phyloP scores from a whole-genome alignment of 2,113 vertebrate genomes.

The Paralichthys olivaceus region DNA sequence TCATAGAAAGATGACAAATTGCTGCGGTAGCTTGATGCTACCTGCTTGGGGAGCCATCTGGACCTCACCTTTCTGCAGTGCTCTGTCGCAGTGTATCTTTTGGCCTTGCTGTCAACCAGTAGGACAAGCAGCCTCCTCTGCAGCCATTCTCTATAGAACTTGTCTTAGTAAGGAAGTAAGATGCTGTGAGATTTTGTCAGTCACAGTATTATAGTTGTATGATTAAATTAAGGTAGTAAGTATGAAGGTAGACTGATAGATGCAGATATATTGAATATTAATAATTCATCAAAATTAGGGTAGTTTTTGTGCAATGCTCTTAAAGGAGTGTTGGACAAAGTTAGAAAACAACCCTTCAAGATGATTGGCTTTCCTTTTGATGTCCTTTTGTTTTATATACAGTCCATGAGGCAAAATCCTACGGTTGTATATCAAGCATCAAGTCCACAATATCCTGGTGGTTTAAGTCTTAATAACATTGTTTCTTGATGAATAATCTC shows the following conservation, averaged over 20 bases:
- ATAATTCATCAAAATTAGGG: no score
- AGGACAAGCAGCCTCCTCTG: slow-evolving; percentile 31
- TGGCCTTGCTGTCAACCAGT: slow-evolving; percentile 41
- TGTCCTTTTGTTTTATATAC: neutral
- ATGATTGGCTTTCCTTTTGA: no score
- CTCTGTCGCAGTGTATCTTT: slow-evolving; percentile 39
- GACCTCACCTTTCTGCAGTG: slow-evolving; percentile 52
- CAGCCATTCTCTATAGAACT: slow-evolving; percentile 23
- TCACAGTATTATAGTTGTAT: neutral
- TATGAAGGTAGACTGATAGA: neutral
- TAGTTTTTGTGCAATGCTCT: neutral
- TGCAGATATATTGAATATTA: no score
- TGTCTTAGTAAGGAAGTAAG: slow-evolving; percentile 11
- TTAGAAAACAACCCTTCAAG: neutral
- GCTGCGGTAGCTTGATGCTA: slow-evolving; percentile 47
- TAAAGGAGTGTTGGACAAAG: neutral
- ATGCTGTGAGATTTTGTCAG: neutral
- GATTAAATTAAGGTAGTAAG: neutral
- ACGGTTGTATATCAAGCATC: slow-evolving; percentile 16
- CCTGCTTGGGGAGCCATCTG: slow-evolving; percentile 46
- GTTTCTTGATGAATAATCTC: no score
- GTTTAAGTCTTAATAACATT: neutral
- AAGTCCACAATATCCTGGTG: slow-evolving; percentile 20
- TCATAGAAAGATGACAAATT: slow-evolving; percentile 67
- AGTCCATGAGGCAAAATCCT: neutral